Base-by-base conservation (phyloP, 2,113 vertebrate genomes). In the Prunella himalayana region DNA sequence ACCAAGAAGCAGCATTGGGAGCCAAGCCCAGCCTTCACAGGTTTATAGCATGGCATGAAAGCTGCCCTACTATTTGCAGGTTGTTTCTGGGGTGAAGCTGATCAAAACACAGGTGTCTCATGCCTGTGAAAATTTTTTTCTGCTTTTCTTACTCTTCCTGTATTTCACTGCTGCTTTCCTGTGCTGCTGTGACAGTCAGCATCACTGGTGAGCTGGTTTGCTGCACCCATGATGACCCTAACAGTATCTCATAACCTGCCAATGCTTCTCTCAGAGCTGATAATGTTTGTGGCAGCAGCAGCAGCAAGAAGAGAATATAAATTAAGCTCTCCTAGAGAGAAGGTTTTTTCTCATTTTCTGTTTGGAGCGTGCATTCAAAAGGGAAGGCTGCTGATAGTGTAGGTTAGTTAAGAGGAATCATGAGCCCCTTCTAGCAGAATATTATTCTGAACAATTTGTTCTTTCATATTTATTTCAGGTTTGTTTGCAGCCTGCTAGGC, bases 221-320 rank as follows among this genome's bases (percentile, higher is more conserved):
- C 84, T 82, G 60, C 1, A 3, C 82, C 51, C 33, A 50, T 18
- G 1, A 6, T 94, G 95, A 92, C 8, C 24, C 66, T 75, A 57
- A 72, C 93, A 86, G 75, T 90, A 68, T 95, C 63, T 96, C 59
- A 82, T 89, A 94, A 88, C 82, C n/a, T 94, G 69, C 64, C 24
- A 35, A 15, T 70, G 61, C 82, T 80, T 94, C 61, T 70, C 57
- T 91, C 54, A 45, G 69, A 79, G 66, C 51, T 82, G 71, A 61
- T 35, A 83, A 69, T 33, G 25, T 85, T 56, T 50, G 51, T 88
- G 72, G 85, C 60, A 25, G 71, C 69, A 42, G 59, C 69, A 53
- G 59, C 69, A 53, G 88, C 49, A 95, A 82, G 77, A 72, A 77
- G 60, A 88, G 72, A 95, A 81, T 92, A 88, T 63, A 85, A 95